Base-by-base conservation (phyloP, 2,113 vertebrate genomes). In the Hypanus sabinus region DNA sequence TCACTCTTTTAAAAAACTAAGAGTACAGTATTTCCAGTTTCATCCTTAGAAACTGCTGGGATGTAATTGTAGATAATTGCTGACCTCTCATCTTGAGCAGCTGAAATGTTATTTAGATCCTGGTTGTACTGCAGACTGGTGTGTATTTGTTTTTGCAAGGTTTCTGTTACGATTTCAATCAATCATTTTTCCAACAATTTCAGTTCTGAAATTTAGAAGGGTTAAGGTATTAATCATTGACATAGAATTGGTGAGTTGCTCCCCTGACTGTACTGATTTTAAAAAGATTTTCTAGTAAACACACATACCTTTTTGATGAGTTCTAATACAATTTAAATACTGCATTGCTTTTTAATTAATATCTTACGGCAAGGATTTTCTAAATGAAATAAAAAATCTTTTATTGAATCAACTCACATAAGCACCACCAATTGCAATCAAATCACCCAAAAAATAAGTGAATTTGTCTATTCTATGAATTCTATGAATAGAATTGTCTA, bases 11-110 rank as follows among this genome's bases (percentile, higher is more conserved):
- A 71, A 93, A 88, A 62, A 11, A n/a, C 60, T 8, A 60, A 60
- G 57, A 88, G 27, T 14, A 30, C n/a, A 88, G 85, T 5, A 12
- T n/a, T 65, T 88, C 57, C 57, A 33, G 36, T 93, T 70, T 33
- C 22, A 38, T 27, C 18, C 22, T 20, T 6, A 27, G 68, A 68
- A 87, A 62, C 12, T 71, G 33, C 33, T 18, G 8, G 33, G 38
- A 68, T 5, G 24, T 91, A 91, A 68, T 91, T 91, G 65, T n/a
- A 91, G 20, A 68, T 93, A 93, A 70, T 92, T 11, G 14, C 90
- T 92, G 90, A 71, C 65, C 18, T 92, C 38, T 65, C 11, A 18
- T 7, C 27, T n/a, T 88, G 9, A 88, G 12, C 14, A 33, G 18
- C 0, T 62, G 30, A 88, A 33, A 30, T 62, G 57, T 65, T 3